Base-by-base conservation (phyloP, 2,888 invertebrate species). In the Cenopis cana region DNA sequence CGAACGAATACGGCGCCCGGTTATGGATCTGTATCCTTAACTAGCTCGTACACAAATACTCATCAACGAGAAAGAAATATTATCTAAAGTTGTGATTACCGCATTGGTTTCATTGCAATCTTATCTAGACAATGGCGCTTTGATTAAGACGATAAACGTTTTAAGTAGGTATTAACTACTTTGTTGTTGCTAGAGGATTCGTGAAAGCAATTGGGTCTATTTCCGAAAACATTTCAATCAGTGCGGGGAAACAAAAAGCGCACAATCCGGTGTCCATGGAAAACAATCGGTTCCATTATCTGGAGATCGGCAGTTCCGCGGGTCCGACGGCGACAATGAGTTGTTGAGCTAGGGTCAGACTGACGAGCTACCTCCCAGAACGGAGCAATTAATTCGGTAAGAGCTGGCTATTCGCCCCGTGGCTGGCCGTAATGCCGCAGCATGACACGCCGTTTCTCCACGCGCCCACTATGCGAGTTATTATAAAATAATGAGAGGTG, bases 401-500 rank as follows among this genome's bases (percentile, higher is more conserved):
- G 88, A 88, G 86, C 84, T 83, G 82, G 84, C 81, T 86, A 85
- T 89, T 88, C 85, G 86, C 86, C 85, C 82, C 81, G 80, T 79
- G 79, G 79, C 70, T 79, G 72, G 50, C 64, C 38, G 68, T 72
- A 73, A 69, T 78, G 80, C 80, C 84, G 85, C 85, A 88, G 86
- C 90, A 93, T 93, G 93, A 93, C 92, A 84, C 78, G 84, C 82
- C 82, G 82, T 89, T 92, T 89, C 85, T 82, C 77, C 83, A 74
- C 68, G 78, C 87, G 85, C 87, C 89, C 89, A 88, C 87, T 86
- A 85, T 85, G 84, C 82, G 86, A 85, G 91, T 92, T 93, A 93
- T 93, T 92, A 93, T 92, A 93, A 92, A 91, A 93, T 93, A 93
- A 93, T 93, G 93, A 93, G 90, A 91, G 89, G 80, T 84, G 84